These are phyloP conservation scores for Falco novaeseelandiae DNA, from an alignment of 2,797 vertebrate species.

Conservation along the genomic window DNA sequence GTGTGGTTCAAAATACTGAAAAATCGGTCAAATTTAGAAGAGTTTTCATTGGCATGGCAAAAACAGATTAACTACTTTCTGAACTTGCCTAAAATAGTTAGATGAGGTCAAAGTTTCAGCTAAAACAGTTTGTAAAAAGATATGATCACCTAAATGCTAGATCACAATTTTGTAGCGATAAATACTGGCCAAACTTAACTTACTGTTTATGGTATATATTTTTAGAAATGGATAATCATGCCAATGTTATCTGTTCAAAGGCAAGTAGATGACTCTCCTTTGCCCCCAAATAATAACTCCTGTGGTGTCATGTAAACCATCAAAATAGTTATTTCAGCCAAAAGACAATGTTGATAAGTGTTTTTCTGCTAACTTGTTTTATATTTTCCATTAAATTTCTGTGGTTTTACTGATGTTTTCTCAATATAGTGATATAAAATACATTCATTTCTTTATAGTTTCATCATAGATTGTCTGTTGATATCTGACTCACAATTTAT, in stretches of 20 bases:
- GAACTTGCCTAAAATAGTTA: background rate
- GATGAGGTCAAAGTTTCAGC: background rate
- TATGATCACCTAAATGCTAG: background rate
- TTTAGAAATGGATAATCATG: background rate
- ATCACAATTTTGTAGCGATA: background rate
- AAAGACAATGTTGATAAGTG: background rate
- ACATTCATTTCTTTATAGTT: slow-evolving; percentile 58
- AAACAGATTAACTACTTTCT: background rate
- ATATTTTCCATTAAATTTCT: background rate
- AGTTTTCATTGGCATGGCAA: background rate
- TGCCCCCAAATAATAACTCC: background rate
- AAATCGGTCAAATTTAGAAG: background rate
- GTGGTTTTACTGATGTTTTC: slow-evolving; percentile 31
- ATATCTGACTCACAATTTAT: slow-evolving; percentile 76
- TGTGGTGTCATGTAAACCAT: background rate
- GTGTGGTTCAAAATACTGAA: background rate
- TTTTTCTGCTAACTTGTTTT: background rate
- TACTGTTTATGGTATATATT: background rate
- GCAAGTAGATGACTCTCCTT: background rate
- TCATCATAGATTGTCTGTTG: slow-evolving; percentile 63
- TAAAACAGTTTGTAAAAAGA: background rate
- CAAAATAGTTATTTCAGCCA: background rate
- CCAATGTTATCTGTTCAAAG: background rate
- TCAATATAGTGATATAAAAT: slow-evolving; percentile 14
- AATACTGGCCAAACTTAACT: background rate